phyloP scores from a whole-genome alignment of 1,140 invertebrate species.

The Drosophila equinoxialis region DNA sequence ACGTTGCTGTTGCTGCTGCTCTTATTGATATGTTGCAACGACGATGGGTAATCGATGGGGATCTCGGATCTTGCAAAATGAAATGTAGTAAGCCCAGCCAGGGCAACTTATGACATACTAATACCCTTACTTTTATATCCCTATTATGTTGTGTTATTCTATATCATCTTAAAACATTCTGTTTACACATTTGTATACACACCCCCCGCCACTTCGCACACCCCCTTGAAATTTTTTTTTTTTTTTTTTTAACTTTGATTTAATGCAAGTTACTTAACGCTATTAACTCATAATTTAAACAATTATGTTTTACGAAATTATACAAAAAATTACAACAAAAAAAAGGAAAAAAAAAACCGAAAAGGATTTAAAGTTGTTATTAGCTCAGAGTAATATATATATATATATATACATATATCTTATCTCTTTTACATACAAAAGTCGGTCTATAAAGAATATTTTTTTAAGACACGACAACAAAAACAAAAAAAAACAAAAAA shows the following conservation, averaged over 20 bases:
- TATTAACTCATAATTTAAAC: conserved; percentile 23
- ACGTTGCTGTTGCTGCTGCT: conserved; percentile 57
- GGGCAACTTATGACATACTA: conserved; percentile 25
- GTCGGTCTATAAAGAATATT: conserved; percentile 35
- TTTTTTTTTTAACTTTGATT: conserved; percentile 15
- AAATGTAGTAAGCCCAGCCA: conserved; percentile 3
- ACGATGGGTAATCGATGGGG: conserved; percentile 15
- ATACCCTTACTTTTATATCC: conserved; percentile 26
- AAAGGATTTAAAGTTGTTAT: conserved; percentile 30
- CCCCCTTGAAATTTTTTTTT: conserved; percentile 18
- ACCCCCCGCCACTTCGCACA: too few relatives aligned
- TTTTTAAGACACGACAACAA: conserved; percentile 2
- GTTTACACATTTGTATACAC: conserved; percentile 17
- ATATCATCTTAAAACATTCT: conserved; percentile 27
- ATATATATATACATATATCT: conserved; percentile 40
- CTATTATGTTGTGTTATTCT: conserved; percentile 45
- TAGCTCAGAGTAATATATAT: conserved; percentile 44
- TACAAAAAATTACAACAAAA: not conserved
- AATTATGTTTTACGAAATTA: conserved; percentile 1
- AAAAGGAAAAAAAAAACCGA: not conserved
- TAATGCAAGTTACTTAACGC: conserved; percentile 46
- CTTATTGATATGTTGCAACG: conserved; percentile 26
- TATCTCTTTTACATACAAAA: conserved; percentile 29
- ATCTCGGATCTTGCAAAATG: not conserved
- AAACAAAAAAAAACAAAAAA: not conserved